Conservation (phyloP, 2,797 vertebrate species). For the Onychomys arenicola region DNA sequence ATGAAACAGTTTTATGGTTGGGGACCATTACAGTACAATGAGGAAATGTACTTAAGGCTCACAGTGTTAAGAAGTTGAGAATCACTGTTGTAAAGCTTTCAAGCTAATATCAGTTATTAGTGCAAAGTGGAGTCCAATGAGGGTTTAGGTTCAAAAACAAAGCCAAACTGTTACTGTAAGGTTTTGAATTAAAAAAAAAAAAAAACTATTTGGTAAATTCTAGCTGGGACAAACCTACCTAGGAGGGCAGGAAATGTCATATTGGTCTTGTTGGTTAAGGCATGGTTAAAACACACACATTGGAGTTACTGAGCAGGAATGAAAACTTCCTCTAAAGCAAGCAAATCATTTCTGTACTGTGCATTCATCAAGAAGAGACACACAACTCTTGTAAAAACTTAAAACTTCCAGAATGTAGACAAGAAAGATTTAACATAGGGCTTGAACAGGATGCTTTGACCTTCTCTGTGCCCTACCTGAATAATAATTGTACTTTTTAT, state of each 20-base stretch:
- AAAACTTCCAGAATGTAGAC: neutral
- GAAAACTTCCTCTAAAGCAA: neutral
- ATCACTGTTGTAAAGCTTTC: neutral
- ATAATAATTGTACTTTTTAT: conserved; percentile 52
- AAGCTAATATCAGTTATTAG: neutral
- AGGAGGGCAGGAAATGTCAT: neutral
- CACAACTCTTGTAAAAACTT: neutral
- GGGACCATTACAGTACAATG: no score
- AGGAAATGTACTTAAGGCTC: neutral
- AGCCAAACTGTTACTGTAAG: neutral
- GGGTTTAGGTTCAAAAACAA: neutral
- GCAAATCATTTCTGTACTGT: neutral
- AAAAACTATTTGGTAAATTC: neutral
- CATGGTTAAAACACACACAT: neutral
- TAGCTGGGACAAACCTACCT: neutral
- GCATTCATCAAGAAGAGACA: neutral
- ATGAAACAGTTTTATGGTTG: neutral
- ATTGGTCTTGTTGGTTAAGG: fast-evolving
- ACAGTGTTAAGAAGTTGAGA: no score
- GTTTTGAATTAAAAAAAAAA: neutral
- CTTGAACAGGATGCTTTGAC: neutral
- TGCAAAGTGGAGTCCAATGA: neutral
- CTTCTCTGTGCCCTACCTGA: neutral
- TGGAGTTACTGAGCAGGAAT: neutral
- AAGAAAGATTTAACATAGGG: neutral